Percentiles rank a stretch among this genome's conserved stretches.
These are phyloP conservation scores for Lichenostomus cassidix DNA, from an alignment of 2,113 vertebrate genomes.

Conservation along the genomic window DNA sequence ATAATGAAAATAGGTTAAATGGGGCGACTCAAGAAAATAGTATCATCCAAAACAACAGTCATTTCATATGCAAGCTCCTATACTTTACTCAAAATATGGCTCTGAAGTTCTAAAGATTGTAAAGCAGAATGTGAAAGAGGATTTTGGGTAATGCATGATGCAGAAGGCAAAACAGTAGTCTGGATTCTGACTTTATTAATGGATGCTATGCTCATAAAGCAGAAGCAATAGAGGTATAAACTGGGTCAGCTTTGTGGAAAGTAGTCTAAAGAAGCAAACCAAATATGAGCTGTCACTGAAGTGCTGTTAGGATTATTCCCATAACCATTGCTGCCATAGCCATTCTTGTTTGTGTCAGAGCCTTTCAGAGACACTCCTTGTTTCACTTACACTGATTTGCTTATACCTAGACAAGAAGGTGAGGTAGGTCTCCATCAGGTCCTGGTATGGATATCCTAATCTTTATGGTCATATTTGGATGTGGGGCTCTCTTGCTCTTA, in stretches of 20 bases:
- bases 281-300: neutral
- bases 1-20: neutral
- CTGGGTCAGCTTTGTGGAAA: neutral
- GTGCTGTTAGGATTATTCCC: neutral
- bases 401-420: neutral
- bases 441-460: neutral
- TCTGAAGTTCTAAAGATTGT: neutral
- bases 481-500: neutral
- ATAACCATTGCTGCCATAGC: neutral
- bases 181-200: neutral
- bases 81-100: neutral
- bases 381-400: neutral
- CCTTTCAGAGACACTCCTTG: neutral
- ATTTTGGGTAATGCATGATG: neutral
- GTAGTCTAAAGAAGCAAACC: neutral
- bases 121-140: neutral
- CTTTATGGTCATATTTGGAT: neutral
- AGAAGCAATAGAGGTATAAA: neutral
- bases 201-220: neutral
- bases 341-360: neutral
- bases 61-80: neutral
- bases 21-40: neutral
- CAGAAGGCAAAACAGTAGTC: neutral
- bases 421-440: neutral
- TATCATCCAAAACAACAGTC: neutral